Conservation (phyloP, 2,113 vertebrate species). For the Mormyrus lacerda region DNA sequence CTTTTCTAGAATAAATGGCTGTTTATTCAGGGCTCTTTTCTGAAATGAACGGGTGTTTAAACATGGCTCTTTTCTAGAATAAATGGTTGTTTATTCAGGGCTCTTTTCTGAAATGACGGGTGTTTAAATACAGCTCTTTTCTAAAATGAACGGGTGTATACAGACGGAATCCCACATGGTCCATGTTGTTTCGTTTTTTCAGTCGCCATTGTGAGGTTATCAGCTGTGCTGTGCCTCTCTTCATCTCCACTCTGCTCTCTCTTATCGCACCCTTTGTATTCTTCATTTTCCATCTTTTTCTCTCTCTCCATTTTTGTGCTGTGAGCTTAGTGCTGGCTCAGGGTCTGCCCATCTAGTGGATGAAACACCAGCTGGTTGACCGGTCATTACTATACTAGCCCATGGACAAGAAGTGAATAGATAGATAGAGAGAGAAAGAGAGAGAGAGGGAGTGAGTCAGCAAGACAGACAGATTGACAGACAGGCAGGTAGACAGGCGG, state of each 20-base stretch:
- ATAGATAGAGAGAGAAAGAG: neutral
- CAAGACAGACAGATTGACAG: neutral
- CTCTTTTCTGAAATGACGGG: neutral
- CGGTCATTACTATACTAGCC: neutral
- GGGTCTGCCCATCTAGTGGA: neutral
- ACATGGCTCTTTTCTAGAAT: neutral
- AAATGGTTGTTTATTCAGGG: neutral
- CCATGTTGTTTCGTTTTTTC: neutral
- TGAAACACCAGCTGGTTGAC: neutral
- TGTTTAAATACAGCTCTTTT: neutral
- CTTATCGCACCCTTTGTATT: neutral
- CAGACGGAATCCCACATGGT: neutral
- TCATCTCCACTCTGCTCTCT: slow-evolving; percentile 2
- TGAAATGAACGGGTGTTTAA: neutral
- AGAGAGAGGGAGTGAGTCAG: neutral
- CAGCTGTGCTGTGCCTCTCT: neutral
- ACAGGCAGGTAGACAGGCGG: neutral
- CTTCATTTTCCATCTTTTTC: neutral
- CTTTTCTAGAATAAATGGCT: neutral
- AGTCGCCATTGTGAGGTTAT: neutral
- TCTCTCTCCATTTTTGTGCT: neutral
- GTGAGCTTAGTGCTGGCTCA: neutral
- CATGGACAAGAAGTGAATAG: neutral
- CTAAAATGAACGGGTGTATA: neutral
- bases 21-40: neutral